Evolutionary conservation across 2,797 vertebrate species (phyloP), one percentile per base, ranked within the genome.

Genomic region (Bradypodion ventrale): DNA sequence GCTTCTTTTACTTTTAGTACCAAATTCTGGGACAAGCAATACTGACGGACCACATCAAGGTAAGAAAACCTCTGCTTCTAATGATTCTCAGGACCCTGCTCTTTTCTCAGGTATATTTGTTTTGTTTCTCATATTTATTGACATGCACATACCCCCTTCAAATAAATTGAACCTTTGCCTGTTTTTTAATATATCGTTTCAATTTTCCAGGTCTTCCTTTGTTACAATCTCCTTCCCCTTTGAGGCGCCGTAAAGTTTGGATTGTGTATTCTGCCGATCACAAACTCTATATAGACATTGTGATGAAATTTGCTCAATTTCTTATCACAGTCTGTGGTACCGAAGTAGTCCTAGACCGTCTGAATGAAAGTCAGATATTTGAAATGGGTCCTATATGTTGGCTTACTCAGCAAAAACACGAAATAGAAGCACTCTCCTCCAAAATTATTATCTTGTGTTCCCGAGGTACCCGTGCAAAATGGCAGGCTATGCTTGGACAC

Each of bases 251-350:
- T 49, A 98, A 97, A 80, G 96, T 99, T 29, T 96, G 98, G 94
- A 92, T 99, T 7, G 95, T 99, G 91, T 99, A 99, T 93, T 99
- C 99, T 0, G 97, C 97, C 0, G 99, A 99, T 89, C 98, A 99
- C 89, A 92, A 88, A n/a, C 96, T 98, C 56, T 99, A 98, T 8
- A 95, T 96, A 75, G 96, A 98, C 0, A 92, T 98, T 44, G 97
- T 99, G 68, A 95, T 99, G 4, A 98, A 96, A 91, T 97, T 99
- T 52, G 97, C 97, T 0, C 96, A 98, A 87, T 99, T 99, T 91
- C 96, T 99, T 60, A 96, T 96, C 92, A 96, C 96, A 0, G 96
- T 96, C 59, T 99, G 98, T 59, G 97, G 98, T 86, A 96, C 96
- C 0, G 95, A 98, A 29, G 98, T 99, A 5, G 93, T 98, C 44